Evolutionary conservation across 2,797 vertebrate species (phyloP).

Genomic region (Ara ararauna): DNA sequence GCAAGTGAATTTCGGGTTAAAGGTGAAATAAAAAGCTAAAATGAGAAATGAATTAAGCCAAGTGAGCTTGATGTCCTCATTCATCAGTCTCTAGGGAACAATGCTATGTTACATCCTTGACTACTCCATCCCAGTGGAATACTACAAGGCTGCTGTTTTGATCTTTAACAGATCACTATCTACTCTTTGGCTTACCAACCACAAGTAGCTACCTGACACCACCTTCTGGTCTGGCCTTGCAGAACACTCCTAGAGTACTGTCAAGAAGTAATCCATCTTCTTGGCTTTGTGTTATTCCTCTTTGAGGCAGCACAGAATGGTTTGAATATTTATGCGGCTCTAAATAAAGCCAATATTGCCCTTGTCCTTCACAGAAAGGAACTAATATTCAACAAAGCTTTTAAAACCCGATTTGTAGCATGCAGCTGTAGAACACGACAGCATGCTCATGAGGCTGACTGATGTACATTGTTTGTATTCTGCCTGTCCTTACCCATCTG

Average conservation of each 20-base stretch:
- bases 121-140: neutral
- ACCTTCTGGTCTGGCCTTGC: neutral
- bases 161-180: neutral
- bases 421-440: neutral
- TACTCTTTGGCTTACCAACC: neutral
- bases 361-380: neutral
- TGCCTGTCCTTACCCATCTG: neutral
- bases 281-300: neutral
- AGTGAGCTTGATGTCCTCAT: neutral
- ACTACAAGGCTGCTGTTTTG: neutral
- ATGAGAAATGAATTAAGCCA: conserved; percentile 14
- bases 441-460: neutral
- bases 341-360: neutral
- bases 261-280: neutral
- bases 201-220: neutral
- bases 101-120: neutral
- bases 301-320: neutral
- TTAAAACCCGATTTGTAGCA: neutral
- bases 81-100: conserved; percentile 13
- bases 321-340: neutral
- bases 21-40: conserved; percentile 44
- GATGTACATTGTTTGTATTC: neutral
- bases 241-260: neutral
- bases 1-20: neutral
- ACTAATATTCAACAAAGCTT: neutral